Conservation (phyloP, 2,797 vertebrate genomes). For the Cuniculus paca region DNA sequence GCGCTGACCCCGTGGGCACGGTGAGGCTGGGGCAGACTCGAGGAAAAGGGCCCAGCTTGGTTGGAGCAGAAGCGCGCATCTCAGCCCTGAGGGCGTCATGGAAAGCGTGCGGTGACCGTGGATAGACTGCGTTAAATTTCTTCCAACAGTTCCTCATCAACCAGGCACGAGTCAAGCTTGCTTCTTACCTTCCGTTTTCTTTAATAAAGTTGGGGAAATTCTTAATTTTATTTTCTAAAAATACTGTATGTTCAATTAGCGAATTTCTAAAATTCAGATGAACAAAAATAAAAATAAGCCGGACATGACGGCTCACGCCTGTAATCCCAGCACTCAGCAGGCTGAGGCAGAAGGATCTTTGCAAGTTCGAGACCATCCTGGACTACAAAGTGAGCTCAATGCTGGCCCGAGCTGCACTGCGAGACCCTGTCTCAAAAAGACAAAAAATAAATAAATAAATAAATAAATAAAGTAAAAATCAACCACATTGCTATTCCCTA, state of each 20-base stretch:
- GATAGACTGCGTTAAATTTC: not conserved
- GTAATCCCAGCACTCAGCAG: too few relatives aligned
- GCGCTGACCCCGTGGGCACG: not conserved
- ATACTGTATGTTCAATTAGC: not conserved
- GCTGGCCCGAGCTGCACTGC: too few relatives aligned
- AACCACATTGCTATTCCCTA: not conserved
- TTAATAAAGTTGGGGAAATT: not conserved
- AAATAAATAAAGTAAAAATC: too few relatives aligned
- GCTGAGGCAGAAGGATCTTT: too few relatives aligned
- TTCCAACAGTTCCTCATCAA: not conserved
- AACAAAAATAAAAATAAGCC: constrained; percentile 47
- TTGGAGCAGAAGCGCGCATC: not conserved
- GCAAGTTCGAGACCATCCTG: too few relatives aligned
- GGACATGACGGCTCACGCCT: too few relatives aligned
- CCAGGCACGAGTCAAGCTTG: not conserved
- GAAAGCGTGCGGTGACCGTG: not conserved
- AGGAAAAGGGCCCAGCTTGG: not conserved
- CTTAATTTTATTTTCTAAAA: constrained; percentile 27
- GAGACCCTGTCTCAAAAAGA: too few relatives aligned
- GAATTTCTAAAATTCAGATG: constrained; percentile 48
- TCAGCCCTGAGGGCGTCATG: not conserved
- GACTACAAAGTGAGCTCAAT: too few relatives aligned
- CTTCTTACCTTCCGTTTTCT: not conserved
- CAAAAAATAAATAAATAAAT: too few relatives aligned
- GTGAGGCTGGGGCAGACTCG: too few relatives aligned